phyloP scores from a whole-genome alignment of 2,797 vertebrate genomes.

The Lithobates pipiens region DNA sequence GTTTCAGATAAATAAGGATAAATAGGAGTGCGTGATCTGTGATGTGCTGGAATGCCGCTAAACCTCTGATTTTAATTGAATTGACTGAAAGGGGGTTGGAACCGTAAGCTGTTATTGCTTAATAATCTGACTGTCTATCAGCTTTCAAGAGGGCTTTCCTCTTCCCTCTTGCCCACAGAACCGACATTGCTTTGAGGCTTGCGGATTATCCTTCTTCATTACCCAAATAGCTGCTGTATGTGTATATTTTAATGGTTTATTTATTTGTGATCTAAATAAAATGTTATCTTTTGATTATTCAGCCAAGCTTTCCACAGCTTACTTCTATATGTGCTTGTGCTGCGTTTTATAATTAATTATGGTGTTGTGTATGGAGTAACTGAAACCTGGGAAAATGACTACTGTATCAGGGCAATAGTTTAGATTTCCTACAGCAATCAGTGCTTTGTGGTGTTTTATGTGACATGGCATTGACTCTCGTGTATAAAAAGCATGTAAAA shows the following conservation, averaged over 20 bases:
- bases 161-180: conserved; percentile 11
- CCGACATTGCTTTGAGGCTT: conserved; percentile 20
- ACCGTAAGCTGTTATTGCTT: conserved; percentile 31
- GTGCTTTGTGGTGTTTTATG: not conserved
- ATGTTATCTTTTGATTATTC: not conserved
- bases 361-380: not conserved
- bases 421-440: not conserved
- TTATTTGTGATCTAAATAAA: conserved; percentile 12
- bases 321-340: not conserved
- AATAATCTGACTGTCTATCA: conserved; percentile 39
- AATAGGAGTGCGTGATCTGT: not conserved
- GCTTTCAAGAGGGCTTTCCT: conserved; percentile 31
- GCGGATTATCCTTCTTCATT: conserved; percentile 38
- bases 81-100: conserved; percentile 45
- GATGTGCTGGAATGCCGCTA: conserved; percentile 7
- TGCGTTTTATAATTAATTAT: not conserved
- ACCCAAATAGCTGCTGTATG: conserved; percentile 15
- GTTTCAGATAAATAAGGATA: conserved; percentile 14
- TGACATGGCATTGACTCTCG: not conserved
- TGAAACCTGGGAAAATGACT: not conserved
- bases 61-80: conserved; percentile 53
- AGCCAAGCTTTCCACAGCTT: not conserved
- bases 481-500: not conserved
- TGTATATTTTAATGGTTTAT: conserved; percentile 13
- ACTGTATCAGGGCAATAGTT: not conserved